A percentile compares a stretch with the other conserved stretches of the same genome.
These are phyloP conservation scores for Scotopteryx bipunctaria DNA, from an alignment of 2,888 invertebrate genomes.

Conservation along the genomic window DNA sequence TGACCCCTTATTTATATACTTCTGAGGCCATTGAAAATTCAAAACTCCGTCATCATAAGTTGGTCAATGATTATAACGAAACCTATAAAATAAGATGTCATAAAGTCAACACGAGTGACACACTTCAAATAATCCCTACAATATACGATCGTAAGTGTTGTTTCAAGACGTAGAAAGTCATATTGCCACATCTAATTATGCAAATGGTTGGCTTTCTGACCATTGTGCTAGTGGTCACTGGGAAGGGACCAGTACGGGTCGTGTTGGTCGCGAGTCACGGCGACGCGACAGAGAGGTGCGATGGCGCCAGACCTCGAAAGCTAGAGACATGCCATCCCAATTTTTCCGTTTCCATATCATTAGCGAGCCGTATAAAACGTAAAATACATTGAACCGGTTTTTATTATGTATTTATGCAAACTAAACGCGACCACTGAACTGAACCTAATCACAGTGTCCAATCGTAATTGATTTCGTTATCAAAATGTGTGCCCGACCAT, in stretches of 20 bases:
- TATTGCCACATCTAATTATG: constrained; percentile 52
- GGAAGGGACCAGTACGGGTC: constrained; percentile 37
- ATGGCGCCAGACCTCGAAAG: constrained; percentile 63
- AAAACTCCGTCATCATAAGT: too few relatives aligned
- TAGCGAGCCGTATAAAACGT: constrained; percentile 55
- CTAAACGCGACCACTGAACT: constrained; percentile 53
- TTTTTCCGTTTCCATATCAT: constrained; percentile 60
- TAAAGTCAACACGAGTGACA: constrained; percentile 30
- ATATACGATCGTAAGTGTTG: constrained; percentile 39
- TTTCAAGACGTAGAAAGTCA: constrained; percentile 42
- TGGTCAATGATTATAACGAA: neutral
- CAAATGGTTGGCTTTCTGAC: constrained; percentile 44
- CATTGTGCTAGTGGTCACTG: constrained; percentile 49
- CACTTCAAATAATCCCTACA: constrained; percentile 33
- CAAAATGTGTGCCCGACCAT: constrained; percentile 49
- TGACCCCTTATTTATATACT: too few relatives aligned
- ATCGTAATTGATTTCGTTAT: constrained; percentile 59
- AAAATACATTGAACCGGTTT: constrained; percentile 57
- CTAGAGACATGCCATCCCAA: constrained; percentile 53
- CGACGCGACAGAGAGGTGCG: constrained; percentile 25
- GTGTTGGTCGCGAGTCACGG: constrained; percentile 16
- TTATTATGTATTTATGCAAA: constrained; percentile 65
- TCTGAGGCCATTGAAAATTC: too few relatives aligned
- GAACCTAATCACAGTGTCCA: constrained; percentile 55
- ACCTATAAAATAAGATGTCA: constrained; percentile 28